These are phyloP conservation scores for Dicyrtomina minuta DNA, from an alignment of 2,888 invertebrate species.

Conservation along the genomic window DNA sequence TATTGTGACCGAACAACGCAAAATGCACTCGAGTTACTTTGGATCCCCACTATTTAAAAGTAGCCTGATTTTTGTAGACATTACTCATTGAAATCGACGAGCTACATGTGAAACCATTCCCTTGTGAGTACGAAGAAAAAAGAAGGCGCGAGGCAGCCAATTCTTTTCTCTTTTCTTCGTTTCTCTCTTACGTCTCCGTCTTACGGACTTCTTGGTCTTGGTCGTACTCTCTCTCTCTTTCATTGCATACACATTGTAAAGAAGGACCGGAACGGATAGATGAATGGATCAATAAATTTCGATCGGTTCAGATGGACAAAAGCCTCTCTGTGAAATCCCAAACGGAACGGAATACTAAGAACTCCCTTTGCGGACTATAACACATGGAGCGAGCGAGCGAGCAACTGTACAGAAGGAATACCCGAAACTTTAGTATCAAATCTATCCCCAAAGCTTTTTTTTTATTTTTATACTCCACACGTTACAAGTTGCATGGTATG, in stretches of 20 bases:
- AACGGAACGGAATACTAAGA: constrained; percentile 35
- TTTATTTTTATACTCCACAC: constrained; percentile 18
- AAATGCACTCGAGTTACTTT: too few relatives aligned
- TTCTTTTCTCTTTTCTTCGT: constrained; percentile 7
- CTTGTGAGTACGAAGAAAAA: too few relatives aligned
- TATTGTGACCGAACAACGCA: too few relatives aligned
- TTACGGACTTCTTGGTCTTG: too few relatives aligned
- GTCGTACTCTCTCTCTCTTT: too few relatives aligned
- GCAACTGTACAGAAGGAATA: too few relatives aligned
- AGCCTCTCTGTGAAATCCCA: constrained; percentile 33
- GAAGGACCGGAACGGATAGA: constrained; percentile 23
- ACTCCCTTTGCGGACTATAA: constrained; percentile 15
- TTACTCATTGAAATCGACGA: too few relatives aligned
- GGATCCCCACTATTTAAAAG: too few relatives aligned
- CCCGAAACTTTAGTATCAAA: background rate
- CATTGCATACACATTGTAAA: too few relatives aligned
- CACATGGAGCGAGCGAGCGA: background rate
- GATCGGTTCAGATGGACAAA: constrained; percentile 36
- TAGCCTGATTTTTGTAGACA: too few relatives aligned
- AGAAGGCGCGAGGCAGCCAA: constrained; percentile 13
- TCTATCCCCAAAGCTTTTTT: background rate
- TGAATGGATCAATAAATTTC: constrained; percentile 43
- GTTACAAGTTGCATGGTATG: constrained; percentile 6
- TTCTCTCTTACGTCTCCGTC: constrained; percentile 3
- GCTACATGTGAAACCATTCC: too few relatives aligned